Evolutionary conservation across 30 jellyfish, hydroid and myxozoan species (phyloP), one percentile per base, ranked within the genome.

Genomic region (Rhopilema esculentum): DNA sequence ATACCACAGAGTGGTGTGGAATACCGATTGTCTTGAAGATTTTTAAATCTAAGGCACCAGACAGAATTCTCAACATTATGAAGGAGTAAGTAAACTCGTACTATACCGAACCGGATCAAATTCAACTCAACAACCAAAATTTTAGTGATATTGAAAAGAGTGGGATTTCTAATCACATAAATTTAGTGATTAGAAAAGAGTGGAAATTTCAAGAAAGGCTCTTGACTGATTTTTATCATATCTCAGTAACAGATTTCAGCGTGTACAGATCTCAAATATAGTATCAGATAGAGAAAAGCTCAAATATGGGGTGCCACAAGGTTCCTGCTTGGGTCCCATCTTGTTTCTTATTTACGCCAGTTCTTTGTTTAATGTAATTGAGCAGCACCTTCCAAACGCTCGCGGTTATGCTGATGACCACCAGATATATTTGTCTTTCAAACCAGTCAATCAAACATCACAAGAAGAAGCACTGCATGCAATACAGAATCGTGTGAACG

Each of bases 321-420:
- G n/a, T n/a, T n/a, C n/a, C n/a, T n/a, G n/a, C n/a, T n/a, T n/a
- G n/a, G n/a, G n/a, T n/a, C n/a, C n/a, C n/a, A n/a, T n/a, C n/a
- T n/a, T n/a, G n/a, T n/a, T n/a, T n/a, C n/a, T n/a, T n/a, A n/a
- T n/a, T n/a, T n/a, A n/a, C n/a, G n/a, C n/a, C n/a, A n/a, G n/a
- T n/a, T n/a, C n/a, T n/a, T n/a, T n/a, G n/a, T n/a, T n/a, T n/a
- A n/a, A n/a, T n/a, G n/a, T n/a, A n/a, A n/a, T n/a, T n/a, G n/a
- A n/a, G n/a, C n/a, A n/a, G n/a, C n/a, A n/a, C n/a, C n/a, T n/a
- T n/a, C n/a, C n/a, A n/a, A n/a, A n/a, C n/a, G n/a, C n/a, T n/a
- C n/a, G 75, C 27, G 30, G 89, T 28, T 73, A 69, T 73, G 93
- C 90, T 21, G 93, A 84, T 84, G 93, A 72, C 89, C 80, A 48